These are phyloP conservation scores for Gallirallus australis DNA, from an alignment of 2,797 vertebrate genomes.

Conservation along the genomic window DNA sequence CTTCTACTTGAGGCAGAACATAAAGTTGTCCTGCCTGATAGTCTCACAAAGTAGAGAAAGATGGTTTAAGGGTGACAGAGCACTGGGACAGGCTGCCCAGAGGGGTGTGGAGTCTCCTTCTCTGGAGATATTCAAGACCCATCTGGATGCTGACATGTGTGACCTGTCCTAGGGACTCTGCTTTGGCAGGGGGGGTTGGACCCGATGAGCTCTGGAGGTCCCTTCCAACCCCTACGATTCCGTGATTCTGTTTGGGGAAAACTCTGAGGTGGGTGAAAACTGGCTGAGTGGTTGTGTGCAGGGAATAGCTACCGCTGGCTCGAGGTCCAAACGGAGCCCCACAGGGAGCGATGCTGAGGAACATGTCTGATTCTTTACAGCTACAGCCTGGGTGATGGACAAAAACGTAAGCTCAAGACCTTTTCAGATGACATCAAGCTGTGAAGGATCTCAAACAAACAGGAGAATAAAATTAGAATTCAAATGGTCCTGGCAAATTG, in stretches of 20 bases:
- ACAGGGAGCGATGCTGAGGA: background rate
- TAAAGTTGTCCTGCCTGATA: background rate
- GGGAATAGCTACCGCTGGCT: background rate
- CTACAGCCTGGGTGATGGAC: background rate
- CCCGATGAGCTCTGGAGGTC: too few species aligned
- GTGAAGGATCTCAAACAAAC: background rate
- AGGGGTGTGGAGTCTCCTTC: too few species aligned
- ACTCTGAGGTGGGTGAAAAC: background rate
- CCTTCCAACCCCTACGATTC: too few species aligned
- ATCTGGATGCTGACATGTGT: too few species aligned
- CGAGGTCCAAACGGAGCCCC: background rate
- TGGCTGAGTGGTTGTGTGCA: background rate
- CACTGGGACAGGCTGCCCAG: too few species aligned
- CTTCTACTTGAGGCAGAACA: background rate
- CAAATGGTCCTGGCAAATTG: background rate
- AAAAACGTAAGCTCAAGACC: rapidly evolving
- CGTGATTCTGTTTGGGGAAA: background rate
- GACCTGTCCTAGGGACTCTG: too few species aligned
- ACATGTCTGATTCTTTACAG: background rate
- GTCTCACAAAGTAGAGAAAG: background rate
- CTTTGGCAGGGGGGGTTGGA: too few species aligned
- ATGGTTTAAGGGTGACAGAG: too few species aligned
- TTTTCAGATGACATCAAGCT: background rate
- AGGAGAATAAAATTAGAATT: background rate
- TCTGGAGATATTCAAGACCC: too few species aligned